Evolutionary conservation across 2,113 vertebrate genomes (phyloP).

Genomic region (human): GRCh38 chr11:111877001-111877500

Average conservation of each 20-base stretch:
- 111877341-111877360: not conserved
- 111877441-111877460: not conserved
- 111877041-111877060: slow-evolving; percentile 53
- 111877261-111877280: not conserved
- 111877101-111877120: slow-evolving; percentile 28
- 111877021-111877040: not conserved
- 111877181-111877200: not conserved
- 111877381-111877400: slow-evolving; percentile 11
- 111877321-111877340: not conserved
- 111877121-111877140: slow-evolving; percentile 11
- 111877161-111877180: slow-evolving; percentile 19
- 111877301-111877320: not conserved
- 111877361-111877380: slow-evolving; percentile 33
- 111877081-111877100: not conserved
- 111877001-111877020: slow-evolving; percentile 86
- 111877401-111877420: slow-evolving; percentile 1
- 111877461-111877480: not conserved
- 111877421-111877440: not conserved
- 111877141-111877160: slow-evolving; percentile 21
- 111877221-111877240: not conserved
- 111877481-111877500: slow-evolving; percentile 15
- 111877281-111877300: not conserved
- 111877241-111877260: not conserved
- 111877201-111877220: not conserved
- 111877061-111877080: not conserved